Base-by-base conservation (phyloP, 64 coral and sea anemone species). In the Montipora capricornis region DNA sequence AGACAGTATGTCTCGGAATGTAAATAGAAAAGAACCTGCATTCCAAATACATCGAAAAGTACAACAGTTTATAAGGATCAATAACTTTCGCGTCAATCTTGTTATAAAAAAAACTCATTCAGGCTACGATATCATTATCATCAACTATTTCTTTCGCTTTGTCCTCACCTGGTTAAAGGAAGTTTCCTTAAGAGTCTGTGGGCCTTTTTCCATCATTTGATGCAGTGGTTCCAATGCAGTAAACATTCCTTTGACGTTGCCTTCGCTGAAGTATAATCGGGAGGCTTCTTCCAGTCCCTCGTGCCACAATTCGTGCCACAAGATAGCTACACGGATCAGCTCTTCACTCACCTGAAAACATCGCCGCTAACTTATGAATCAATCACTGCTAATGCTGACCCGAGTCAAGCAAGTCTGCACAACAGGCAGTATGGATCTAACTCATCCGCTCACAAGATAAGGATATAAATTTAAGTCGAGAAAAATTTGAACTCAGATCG, bases 251-350 rank as follows among this genome's bases (percentile, higher is more conserved):
- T 98, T 98, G 4, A 98, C 97, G 68, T 98, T 98, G 1, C 95
- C 95, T 88, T 98, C 97, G 82, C 94, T 95, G 80, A 98, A 98
- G 82, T 98, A 98, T 17, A 98, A 49, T 17, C 97, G 89, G 4
- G 97, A 98, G 1, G 97, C 97, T 81, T 98, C 97, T 50, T 98
- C 97, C 2, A 98, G 76, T 20, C 97, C 97, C 47, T 98, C 97
- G 29, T 98, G 97, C 97, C 97, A 98, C 55, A 99, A 46, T 68
- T 99, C 97, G 19, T 99, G 97, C 97, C 97, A 99, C 53, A 99
- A 78, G 64, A 99, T 99, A 20, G 97, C 97, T 8, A 99, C 97
- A 49, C 97, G 97, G 19, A 99, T 99, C 13, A 99, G 79, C 79
- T 99, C 97, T 17, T 99, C 97, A 46, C 97, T 99, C 24, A 99